Percentiles rank a stretch among this genome's conserved stretches.
These are phyloP conservation scores for Mormyrus iriodes DNA, from an alignment of 2,113 vertebrate genomes.

Conservation along the genomic window DNA sequence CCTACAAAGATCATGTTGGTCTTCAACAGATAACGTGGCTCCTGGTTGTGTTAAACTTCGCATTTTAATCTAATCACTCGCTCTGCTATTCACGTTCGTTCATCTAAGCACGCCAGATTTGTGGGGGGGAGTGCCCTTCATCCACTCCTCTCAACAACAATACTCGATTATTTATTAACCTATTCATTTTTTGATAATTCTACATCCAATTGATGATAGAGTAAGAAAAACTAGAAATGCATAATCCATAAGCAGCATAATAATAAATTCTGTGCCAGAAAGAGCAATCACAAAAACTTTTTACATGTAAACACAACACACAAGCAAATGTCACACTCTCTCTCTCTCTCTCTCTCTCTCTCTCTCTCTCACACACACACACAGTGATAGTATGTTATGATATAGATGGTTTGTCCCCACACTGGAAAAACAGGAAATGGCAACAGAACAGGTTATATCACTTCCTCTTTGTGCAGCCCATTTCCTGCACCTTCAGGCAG, in stretches of 20 bases:
- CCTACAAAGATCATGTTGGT: background rate
- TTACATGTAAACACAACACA: too few species aligned
- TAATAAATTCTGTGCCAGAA: background rate
- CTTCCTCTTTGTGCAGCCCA: background rate
- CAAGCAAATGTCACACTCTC: background rate
- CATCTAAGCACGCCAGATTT: too few species aligned
- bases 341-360: too few species aligned
- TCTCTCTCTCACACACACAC: background rate
- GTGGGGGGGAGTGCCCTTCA: background rate
- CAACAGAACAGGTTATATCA: background rate
- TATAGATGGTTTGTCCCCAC: background rate
- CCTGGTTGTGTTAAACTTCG: background rate
- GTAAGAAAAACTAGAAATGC: background rate
- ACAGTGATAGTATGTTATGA: background rate
- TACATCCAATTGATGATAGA: background rate
- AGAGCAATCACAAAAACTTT: background rate
- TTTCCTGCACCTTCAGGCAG: slow-evolving; percentile 3
- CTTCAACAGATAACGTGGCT: background rate
- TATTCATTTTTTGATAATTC: background rate
- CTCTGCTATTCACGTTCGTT: slow-evolving; percentile 7
- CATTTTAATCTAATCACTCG: slow-evolving; percentile 1
- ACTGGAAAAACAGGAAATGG: background rate
- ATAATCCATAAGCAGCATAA: background rate
- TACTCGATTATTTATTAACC: background rate
- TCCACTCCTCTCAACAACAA: background rate